Evolutionary conservation across 2,113 vertebrate genomes (phyloP), one percentile per base, ranked within the genome.

Genomic region (Okapia johnstoni): DNA sequence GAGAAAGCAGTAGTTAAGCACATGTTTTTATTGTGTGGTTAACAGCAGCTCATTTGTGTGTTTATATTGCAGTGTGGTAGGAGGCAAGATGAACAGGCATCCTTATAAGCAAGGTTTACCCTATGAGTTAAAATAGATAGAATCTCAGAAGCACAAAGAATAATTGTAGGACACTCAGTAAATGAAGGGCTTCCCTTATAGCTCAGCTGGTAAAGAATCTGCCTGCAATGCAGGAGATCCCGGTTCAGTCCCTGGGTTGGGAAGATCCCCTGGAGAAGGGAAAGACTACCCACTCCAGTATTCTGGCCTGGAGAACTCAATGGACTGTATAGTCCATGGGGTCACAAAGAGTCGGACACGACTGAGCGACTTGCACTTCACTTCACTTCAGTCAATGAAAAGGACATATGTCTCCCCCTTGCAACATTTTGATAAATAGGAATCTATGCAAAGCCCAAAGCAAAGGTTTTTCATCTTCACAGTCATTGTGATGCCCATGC

Each of bases 1-100:
- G 85, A 85, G 84, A 92, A 96, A 88, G 92, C 66, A 95, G 11
- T 54, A 92, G 40, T 30, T 95, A 48, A 89, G 25, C 85, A 81
- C 25, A 3, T 81, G 21, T 70, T 40, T 96, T 96, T 81, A 57
- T n/a, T 79, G 52, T 90, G 12, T 88, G 86, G 46, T 87, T 88
- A 93, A 63, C 61, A 90, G n/a, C 50, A 85, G 70, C 58, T 89
- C 54, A 61, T 50, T 70, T 94, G 57, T 88, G 23, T 91, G 16
- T 14, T 61, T 90, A 50, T 90, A 0, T 70, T 66, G 26, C 23
- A 50, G 14, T 50, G 33, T 80, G 30, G 40, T 48, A 90, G 73
- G 70, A 61, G 85, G 73, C 50, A 33, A 73, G 76, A 70, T 36
- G 60, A 93, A 92, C 50, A 73, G 40, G 33, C 50, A 88, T 80